Conservation (phyloP, 2,113 vertebrate genomes). For the Lagopus muta region DNA sequence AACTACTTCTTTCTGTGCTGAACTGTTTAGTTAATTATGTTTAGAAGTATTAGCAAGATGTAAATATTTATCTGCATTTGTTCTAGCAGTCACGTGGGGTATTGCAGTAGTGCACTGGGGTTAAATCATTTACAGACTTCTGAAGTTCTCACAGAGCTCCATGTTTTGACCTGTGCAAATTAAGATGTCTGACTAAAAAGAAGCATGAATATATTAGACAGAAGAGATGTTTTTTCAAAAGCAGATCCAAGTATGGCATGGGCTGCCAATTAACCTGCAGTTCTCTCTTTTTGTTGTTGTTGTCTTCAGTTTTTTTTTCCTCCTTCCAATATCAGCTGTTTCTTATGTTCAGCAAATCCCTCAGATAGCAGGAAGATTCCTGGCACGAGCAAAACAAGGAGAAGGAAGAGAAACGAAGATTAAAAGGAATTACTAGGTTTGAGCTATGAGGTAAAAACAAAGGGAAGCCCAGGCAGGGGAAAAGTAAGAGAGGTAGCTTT, state of each 20-base stretch:
- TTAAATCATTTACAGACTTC: neutral
- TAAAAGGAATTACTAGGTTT: neutral
- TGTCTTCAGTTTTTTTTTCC: neutral
- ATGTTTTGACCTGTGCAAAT: neutral
- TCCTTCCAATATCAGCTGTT: neutral
- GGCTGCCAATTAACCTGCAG: neutral
- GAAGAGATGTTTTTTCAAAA: neutral
- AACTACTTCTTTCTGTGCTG: neutral
- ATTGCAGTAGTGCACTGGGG: neutral
- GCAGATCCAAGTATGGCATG: neutral
- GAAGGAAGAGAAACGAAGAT: neutral
- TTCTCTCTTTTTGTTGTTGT: neutral
- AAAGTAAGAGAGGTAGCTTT: neutral
- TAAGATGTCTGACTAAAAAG: neutral
- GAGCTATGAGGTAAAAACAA: neutral
- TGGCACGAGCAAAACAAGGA: neutral
- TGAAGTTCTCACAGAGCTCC: neutral
- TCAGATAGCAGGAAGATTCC: neutral
- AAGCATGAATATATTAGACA: neutral
- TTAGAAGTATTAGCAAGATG: too few species aligned
- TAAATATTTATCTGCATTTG: neutral
- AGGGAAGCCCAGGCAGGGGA: neutral
- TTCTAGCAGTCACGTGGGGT: neutral
- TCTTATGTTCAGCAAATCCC: neutral
- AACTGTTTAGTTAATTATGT: neutral